Percentiles rank a stretch among this genome's conserved stretches.
These are phyloP conservation scores for Scelioninae gen. 2 DNA, from an alignment of 2,888 invertebrate genomes.

Conservation along the genomic window DNA sequence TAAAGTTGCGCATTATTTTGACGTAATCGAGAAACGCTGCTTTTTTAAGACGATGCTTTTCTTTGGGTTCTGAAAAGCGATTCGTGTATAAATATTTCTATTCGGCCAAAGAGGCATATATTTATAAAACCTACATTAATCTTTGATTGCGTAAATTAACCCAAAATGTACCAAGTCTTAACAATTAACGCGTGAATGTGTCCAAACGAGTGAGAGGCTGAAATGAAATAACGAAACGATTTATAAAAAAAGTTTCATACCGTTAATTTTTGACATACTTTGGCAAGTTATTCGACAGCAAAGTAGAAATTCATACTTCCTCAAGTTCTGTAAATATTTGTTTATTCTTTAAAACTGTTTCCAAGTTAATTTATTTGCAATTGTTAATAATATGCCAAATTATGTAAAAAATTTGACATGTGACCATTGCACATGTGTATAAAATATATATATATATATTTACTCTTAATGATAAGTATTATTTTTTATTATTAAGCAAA, in stretches of 20 bases:
- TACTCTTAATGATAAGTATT: conserved; percentile 53
- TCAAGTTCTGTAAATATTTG: conserved; percentile 48
- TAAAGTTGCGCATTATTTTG: conserved; percentile 10
- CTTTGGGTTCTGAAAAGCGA: conserved; percentile 24
- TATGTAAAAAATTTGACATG: conserved; percentile 46
- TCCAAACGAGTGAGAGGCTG: conserved; percentile 15
- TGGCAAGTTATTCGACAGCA: conserved; percentile 41
- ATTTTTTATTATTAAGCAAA: conserved; percentile 44
- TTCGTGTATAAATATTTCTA: conserved; percentile 43
- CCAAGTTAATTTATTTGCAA: conserved; percentile 50
- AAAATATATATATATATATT: conserved; percentile 47
- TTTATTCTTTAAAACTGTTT: conserved; percentile 30
- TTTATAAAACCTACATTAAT: conserved; percentile 63
- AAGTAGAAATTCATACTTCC: conserved; percentile 31
- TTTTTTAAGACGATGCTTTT: not conserved
- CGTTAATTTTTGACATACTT: conserved; percentile 43
- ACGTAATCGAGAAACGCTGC: conserved; percentile 8
- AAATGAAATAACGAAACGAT: conserved; percentile 10
- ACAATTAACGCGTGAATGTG: conserved; percentile 57
- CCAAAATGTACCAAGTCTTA: conserved; percentile 60
- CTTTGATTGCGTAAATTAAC: conserved; percentile 61
- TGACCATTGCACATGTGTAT: conserved; percentile 36
- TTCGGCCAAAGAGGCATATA: conserved; percentile 62
- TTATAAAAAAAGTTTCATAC: conserved; percentile 37
- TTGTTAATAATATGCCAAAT: conserved; percentile 51